phyloP scores from a whole-genome alignment of 1,140 invertebrate genomes.

The Gryllus bimaculatus region DNA sequence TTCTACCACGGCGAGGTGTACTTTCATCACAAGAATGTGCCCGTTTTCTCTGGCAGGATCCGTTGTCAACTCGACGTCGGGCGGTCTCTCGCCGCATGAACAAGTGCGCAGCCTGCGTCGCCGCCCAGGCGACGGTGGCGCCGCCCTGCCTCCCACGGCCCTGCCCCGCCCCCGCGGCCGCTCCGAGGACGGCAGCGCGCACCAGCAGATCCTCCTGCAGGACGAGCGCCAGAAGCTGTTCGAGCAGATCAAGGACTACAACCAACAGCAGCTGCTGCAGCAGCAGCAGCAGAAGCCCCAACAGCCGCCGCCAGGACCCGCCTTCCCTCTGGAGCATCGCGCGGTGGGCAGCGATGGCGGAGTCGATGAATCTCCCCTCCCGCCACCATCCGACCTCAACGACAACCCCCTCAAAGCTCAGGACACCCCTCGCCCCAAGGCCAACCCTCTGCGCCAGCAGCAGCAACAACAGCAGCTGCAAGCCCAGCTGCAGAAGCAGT shows the following conservation, averaged over 20 bases:
- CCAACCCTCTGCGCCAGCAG: constrained; percentile 7
- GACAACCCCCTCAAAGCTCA: constrained; percentile 33
- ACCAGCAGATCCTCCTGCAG: constrained; percentile 29
- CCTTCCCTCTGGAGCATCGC: too few relatives aligned
- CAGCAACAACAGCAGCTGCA: constrained; percentile 20
- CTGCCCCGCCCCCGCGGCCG: constrained; percentile 26
- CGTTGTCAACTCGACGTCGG: too few relatives aligned
- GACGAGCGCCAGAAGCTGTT: constrained; percentile 41
- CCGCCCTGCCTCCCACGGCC: not conserved
- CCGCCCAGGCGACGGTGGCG: not conserved
- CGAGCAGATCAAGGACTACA: constrained; percentile 39
- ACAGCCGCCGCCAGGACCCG: constrained; percentile 18
- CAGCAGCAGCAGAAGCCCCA: constrained; percentile 31
- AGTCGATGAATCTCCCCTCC: constrained; percentile 26
- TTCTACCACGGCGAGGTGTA: too few relatives aligned
- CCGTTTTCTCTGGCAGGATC: too few relatives aligned
- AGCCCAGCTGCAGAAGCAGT: constrained; percentile 21
- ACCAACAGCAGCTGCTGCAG: constrained; percentile 36
- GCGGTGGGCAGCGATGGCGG: not conserved
- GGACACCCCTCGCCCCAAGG: constrained; percentile 34
- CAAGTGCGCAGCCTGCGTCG: not conserved
- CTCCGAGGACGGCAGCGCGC: constrained; percentile 26
- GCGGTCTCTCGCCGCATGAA: too few relatives aligned
- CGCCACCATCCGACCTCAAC: constrained; percentile 18
- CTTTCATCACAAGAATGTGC: too few relatives aligned